These are phyloP conservation scores for Leucoraja ocellata DNA, from an alignment of 2,797 vertebrate genomes.

Conservation along the genomic window DNA sequence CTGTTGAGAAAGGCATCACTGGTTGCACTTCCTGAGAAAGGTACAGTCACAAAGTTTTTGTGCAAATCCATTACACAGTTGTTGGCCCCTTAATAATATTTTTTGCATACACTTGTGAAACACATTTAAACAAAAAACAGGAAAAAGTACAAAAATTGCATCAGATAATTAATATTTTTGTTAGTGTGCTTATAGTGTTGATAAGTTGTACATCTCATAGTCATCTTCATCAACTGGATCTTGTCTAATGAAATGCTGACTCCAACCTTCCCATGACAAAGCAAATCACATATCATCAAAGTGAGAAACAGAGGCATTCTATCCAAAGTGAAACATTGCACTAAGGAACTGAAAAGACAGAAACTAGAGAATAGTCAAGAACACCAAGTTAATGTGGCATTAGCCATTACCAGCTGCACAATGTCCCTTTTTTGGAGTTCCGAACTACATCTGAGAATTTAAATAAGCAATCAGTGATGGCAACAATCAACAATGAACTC, in stretches of 20 bases:
- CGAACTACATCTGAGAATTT: not conserved
- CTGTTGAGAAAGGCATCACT: conserved; percentile 26
- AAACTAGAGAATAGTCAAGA: not conserved
- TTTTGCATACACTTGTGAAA: conserved; percentile 2
- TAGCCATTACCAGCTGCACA: not conserved
- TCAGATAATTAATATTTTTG: conserved; percentile 14
- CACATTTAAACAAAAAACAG: not conserved
- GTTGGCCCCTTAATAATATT: conserved; percentile 20
- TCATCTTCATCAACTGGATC: not conserved
- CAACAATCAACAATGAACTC: not conserved
- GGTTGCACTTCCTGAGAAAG: conserved; percentile 23
- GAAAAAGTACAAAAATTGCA: not conserved
- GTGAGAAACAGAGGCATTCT: not conserved
- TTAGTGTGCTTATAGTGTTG: not conserved
- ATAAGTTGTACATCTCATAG: not conserved
- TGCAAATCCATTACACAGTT: conserved; percentile 30
- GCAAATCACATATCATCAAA: not conserved
- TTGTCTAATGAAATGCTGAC: not conserved
- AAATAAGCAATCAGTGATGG: not conserved
- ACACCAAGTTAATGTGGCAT: not conserved
- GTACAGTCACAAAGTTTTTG: not conserved
- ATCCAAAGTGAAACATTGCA: not conserved
- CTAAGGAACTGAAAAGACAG: not conserved
- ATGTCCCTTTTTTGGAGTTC: not conserved
- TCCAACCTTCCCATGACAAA: conserved; percentile 10